Evolutionary conservation across 2,888 invertebrate species (phyloP).

Genomic region (Temnothorax ravouxi): DNA sequence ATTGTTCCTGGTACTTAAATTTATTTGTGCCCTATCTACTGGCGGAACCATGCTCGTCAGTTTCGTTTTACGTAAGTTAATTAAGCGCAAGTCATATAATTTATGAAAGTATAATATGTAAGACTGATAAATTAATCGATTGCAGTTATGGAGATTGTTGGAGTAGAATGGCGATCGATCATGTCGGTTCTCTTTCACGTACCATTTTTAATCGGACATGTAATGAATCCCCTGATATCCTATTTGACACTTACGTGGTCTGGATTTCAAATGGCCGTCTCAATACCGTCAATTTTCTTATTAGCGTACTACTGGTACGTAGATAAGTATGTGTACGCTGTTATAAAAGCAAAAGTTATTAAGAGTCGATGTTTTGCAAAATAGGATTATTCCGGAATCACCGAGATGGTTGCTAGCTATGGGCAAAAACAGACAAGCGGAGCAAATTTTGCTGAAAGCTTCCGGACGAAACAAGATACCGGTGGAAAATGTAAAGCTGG

Average conservation of each 20-base stretch:
- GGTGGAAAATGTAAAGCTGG: conserved; percentile 79
- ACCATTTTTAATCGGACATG: conserved; percentile 88
- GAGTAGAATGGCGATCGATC: conserved; percentile 86
- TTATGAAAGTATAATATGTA: not conserved
- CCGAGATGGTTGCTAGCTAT: conserved; percentile 87
- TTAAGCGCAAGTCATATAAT: conserved; percentile 45
- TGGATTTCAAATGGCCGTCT: conserved; percentile 86
- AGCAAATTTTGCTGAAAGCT: conserved; percentile 83
- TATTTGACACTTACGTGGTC: conserved; percentile 89
- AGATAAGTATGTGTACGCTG: not conserved
- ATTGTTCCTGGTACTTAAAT: conserved; percentile 88
- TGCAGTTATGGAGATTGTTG: conserved; percentile 89
- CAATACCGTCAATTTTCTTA: conserved; percentile 86
- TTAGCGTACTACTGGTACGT: conserved; percentile 87
- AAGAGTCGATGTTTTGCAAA: not conserved
- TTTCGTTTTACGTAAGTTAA: conserved; percentile 88
- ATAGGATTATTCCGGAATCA: conserved; percentile 87
- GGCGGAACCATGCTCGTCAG: conserved; percentile 91
- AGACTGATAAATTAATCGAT: conserved; percentile 31
- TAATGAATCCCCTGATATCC: conserved; percentile 88
- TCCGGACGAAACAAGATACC: conserved; percentile 85
- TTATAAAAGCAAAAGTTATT: conserved; percentile 1
- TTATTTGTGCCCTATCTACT: conserved; percentile 88
- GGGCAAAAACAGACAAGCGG: conserved; percentile 84
- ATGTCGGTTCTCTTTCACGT: conserved; percentile 88